A percentile compares a stretch with the other conserved stretches of the same genome.
Conservation (phyloP, 2,113 vertebrate species). For the Pristiophorus japonicus region DNA sequence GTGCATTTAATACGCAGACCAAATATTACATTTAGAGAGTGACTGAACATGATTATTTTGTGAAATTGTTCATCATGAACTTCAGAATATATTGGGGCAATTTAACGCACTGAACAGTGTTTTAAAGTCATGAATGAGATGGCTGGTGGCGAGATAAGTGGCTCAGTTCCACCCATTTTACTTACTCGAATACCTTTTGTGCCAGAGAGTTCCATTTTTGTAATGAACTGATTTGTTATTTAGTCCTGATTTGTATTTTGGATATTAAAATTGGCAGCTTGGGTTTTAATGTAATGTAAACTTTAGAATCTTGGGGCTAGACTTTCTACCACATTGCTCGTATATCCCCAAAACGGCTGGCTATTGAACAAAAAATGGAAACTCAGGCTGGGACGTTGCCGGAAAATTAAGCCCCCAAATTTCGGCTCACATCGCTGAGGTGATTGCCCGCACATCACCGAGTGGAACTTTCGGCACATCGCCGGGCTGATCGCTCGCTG, state of each 20-base stretch:
- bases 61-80: background rate
- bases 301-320: background rate
- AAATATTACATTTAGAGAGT: background rate
- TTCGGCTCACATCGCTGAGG: too few relatives aligned
- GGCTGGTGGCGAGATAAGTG: background rate
- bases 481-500: too few relatives aligned
- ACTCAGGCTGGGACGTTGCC: too few relatives aligned
- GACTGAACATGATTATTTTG: slow-evolving; percentile 17
- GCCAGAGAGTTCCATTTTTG: background rate
- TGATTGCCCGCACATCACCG: too few relatives aligned
- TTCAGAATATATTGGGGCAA: background rate
- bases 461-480: too few relatives aligned
- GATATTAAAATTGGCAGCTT: background rate
- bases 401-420: too few relatives aligned
- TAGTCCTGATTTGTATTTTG: background rate
- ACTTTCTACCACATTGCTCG: too few relatives aligned
- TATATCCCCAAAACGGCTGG: too few relatives aligned
- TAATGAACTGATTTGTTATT: background rate
- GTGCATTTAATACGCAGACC: background rate
- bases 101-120: background rate
- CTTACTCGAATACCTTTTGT: background rate
- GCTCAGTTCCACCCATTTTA: background rate
- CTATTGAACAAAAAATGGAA: too few relatives aligned
- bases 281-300: background rate
- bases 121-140: background rate